Base-by-base conservation (phyloP, 2,888 invertebrate species). In the Schrankia costaestrigalis region DNA sequence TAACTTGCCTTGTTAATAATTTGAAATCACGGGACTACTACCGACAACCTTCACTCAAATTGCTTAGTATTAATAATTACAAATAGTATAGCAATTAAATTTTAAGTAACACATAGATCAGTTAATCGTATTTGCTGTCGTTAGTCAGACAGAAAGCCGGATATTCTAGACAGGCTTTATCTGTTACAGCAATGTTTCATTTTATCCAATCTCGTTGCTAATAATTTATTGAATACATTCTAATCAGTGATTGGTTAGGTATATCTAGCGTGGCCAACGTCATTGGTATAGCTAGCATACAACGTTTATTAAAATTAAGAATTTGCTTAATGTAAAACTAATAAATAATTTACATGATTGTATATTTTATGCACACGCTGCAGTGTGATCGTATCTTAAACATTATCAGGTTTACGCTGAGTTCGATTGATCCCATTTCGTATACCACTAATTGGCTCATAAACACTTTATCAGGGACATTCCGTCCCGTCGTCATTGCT, bases 391-490 rank as follows among this genome's bases (percentile, higher is more conserved):
- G 56, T 65, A 71, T 74, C 72, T 70, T 56, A 40, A 40, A 57
- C 63, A 63, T 73, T 76, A 78, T 71, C 71, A 66, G 69, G 65
- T 71, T 74, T 71, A 71, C 59, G 58, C 59, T 54, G 59, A 50
- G 59, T 57, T 61, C 66, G 67, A 71, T 71, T 70, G 70, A 57
- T 64, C 61, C 72, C 71, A 71, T 71, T 76, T 72, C 62, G 72
- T 74, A 74, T 66, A 63, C 68, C 71, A 69, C 75, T 80, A 78
- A 79, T 79, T 78, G 76, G 63, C 54, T 69, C 58, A 76, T 80
- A 81, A 80, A 79, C 77, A 78, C 76, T 79, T n/a, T 80, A 79
- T 82, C 80, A 72, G 71, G 65, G 61, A 70, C 70, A 67, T 68
- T 71, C 61, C 63, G 64, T 59, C 57, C 66, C 60, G 60, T 60